A percentile compares a stretch with the other conserved stretches of the same genome.
These are phyloP conservation scores for Epizoanthus scotinus DNA, from an alignment of 92 coral and sea anemone species.

Conservation along the genomic window DNA sequence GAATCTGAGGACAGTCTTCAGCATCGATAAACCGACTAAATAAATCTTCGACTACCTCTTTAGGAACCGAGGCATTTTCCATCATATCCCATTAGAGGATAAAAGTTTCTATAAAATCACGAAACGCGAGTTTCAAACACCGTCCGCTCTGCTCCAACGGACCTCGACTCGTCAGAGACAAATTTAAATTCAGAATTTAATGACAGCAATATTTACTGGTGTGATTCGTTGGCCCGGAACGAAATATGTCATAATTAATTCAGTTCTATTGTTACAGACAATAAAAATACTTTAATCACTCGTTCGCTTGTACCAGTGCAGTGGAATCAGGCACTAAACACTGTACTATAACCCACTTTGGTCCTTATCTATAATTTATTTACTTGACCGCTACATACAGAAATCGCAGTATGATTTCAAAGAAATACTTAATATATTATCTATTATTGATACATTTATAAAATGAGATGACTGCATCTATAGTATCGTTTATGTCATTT, in stretches of 20 bases:
- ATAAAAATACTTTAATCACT: neutral
- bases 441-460: too few species aligned
- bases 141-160: constrained; percentile 27
- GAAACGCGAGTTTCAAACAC: neutral
- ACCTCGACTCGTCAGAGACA: neutral
- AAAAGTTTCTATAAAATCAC: neutral
- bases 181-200: constrained; percentile 41
- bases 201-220: constrained; percentile 40
- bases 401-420: too few species aligned
- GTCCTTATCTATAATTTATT: too few species aligned
- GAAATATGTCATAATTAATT: constrained; percentile 38
- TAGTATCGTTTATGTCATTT: too few species aligned
- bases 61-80: constrained; percentile 54
- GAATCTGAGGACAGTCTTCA: constrained; percentile 79
- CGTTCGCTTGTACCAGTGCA: neutral
- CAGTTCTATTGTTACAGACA: constrained; percentile 20
- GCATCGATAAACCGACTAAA: constrained; percentile 84
- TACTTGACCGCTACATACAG: too few species aligned
- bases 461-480: too few species aligned
- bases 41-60: constrained; percentile 60
- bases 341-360: too few species aligned
- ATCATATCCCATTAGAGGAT: constrained; percentile 39
- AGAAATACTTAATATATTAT: too few species aligned
- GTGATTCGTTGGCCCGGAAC: constrained; percentile 46
- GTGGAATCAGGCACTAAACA: too few species aligned